These are phyloP conservation scores for Drosophila nigrodunni DNA, from an alignment of 1,140 invertebrate genomes.

Conservation along the genomic window DNA sequence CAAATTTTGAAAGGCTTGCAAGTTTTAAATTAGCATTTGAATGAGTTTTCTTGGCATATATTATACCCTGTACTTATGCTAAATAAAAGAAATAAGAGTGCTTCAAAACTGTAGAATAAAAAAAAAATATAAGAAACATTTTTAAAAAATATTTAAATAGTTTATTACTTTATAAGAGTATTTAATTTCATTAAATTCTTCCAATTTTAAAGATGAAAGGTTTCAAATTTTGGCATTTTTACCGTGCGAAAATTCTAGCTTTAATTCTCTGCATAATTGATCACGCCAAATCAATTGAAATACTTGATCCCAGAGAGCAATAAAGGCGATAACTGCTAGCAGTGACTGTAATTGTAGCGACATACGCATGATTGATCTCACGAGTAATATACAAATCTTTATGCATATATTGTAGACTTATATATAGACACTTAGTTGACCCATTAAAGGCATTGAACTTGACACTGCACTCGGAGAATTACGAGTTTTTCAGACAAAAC, in stretches of 20 bases:
- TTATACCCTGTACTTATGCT: not conserved
- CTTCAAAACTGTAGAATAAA: no score
- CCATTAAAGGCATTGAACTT: conserved; percentile 48
- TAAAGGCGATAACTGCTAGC: conserved; percentile 15
- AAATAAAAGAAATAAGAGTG: no score
- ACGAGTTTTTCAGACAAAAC: not conserved
- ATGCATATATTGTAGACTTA: conserved; percentile 17
- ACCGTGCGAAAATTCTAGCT: not conserved
- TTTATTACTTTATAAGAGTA: no score
- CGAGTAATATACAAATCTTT: not conserved
- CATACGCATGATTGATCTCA: conserved; percentile 10
- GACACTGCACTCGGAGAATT: conserved; percentile 35
- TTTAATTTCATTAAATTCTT: not conserved
- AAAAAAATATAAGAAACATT: no score
- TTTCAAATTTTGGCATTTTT: not conserved
- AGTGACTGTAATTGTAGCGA: conserved; percentile 12
- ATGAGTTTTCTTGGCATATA: not conserved
- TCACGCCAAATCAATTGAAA: conserved; percentile 19
- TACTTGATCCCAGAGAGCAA: conserved; percentile 11
- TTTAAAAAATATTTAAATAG: no score
- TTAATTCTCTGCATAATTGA: conserved; percentile 20
- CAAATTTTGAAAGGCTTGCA: not conserved
- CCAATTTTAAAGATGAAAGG: not conserved
- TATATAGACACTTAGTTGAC: conserved; percentile 1
- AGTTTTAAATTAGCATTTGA: not conserved